Evolutionary conservation across 2,113 vertebrate genomes (phyloP).

Genomic region (Sturnus vulgaris): DNA sequence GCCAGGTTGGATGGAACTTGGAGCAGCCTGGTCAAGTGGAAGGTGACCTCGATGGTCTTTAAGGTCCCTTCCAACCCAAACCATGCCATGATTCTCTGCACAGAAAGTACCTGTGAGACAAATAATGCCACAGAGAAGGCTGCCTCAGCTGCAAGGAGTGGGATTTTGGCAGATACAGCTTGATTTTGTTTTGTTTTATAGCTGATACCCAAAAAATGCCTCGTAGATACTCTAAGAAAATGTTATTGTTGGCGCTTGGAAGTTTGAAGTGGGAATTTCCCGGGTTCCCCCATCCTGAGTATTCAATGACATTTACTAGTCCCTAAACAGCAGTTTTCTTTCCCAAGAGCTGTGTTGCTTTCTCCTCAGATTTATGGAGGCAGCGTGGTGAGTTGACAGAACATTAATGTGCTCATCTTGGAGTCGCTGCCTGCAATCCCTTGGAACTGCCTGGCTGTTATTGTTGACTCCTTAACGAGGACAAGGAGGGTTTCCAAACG

Average conservation of each 20-base stretch:
- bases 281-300: neutral
- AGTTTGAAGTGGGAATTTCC: neutral
- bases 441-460: constrained; percentile 25
- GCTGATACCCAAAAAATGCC: neutral
- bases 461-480: constrained; percentile 8
- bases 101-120: neutral
- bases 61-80: neutral
- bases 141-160: neutral
- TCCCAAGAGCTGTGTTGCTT: constrained; percentile 10
- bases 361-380: constrained; percentile 17
- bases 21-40: neutral
- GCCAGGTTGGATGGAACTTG: neutral
- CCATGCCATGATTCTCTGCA: neutral
- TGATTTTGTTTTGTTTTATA: neutral
- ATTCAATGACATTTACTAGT: neutral
- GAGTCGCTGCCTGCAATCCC: neutral
- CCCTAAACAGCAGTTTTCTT: neutral
- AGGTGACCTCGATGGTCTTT: neutral
- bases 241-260: neutral
- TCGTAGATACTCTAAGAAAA: neutral
- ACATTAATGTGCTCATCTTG: constrained; percentile 23
- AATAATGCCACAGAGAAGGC: neutral
- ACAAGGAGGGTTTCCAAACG: neutral
- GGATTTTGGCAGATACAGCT: neutral
- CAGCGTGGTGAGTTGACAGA: constrained; percentile 40